Conservation (phyloP, 2,113 vertebrate genomes). For the Phycodurus eques region DNA sequence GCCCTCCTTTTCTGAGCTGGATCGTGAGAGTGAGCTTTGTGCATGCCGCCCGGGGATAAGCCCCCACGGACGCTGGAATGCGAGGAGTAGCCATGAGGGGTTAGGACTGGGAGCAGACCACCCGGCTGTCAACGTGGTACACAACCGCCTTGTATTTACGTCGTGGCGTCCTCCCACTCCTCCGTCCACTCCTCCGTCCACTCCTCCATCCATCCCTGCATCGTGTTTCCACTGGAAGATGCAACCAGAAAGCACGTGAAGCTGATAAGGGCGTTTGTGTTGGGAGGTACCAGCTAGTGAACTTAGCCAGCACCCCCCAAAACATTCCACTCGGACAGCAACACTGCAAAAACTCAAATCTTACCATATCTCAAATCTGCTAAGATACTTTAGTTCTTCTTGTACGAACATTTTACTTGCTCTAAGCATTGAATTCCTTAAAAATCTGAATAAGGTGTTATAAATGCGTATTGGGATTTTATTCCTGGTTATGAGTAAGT, state of each 20-base stretch:
- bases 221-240: constrained; percentile 16
- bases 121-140: constrained; percentile 74
- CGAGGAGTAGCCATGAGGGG: constrained; percentile 73
- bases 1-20: constrained; percentile 61
- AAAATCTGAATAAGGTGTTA: too few relatives aligned
- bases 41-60: constrained; percentile 68
- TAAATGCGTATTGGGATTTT: too few relatives aligned
- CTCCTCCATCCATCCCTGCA: constrained; percentile 23
- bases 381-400: too few relatives aligned
- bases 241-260: constrained; percentile 23
- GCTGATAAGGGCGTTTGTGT: constrained; percentile 37
- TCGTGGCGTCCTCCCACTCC: constrained; percentile 3
- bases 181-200: constrained; percentile 12
- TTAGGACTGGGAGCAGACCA: constrained; percentile 77
- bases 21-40: constrained; percentile 76
- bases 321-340: background rate
- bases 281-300: constrained; percentile 24
- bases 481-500: too few relatives aligned
- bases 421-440: too few relatives aligned
- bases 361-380: too few relatives aligned
- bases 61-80: constrained; percentile 72
- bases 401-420: too few relatives aligned
- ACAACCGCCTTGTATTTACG: constrained; percentile 75
- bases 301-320: constrained; percentile 11
- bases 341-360: background rate